These are phyloP conservation scores for Myripristis jacobus DNA, from an alignment of 2,797 vertebrate species.

Conservation along the genomic window DNA sequence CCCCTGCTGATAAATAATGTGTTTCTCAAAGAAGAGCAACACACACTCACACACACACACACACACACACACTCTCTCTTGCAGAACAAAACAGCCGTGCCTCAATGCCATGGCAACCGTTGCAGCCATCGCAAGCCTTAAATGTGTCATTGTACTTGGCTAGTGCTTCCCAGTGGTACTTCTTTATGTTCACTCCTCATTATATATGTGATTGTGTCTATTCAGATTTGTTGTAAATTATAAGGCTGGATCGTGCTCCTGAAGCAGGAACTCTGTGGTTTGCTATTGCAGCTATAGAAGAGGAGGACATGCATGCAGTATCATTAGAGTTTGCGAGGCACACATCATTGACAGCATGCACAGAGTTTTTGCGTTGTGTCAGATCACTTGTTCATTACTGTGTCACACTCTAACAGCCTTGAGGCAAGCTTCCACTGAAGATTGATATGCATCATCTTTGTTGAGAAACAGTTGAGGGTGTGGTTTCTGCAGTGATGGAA, in stretches of 20 bases:
- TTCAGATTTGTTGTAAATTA: background rate
- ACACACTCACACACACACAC: background rate
- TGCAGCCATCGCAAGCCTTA: conserved; percentile 22
- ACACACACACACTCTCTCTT: background rate
- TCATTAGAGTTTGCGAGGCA: background rate
- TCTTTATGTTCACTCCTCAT: conserved; percentile 1
- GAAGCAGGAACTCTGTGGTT: background rate
- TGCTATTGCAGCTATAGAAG: background rate
- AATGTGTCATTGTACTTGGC: conserved; percentile 8
- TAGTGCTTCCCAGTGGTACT: background rate
- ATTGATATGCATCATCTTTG: conserved; percentile 2
- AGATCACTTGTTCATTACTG: background rate
- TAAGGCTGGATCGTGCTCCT: background rate
- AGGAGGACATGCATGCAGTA: background rate
- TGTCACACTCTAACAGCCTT: conserved; percentile 3
- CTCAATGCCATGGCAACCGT: conserved; percentile 39
- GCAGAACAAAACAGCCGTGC: conserved; percentile 27
- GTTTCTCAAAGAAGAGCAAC: background rate
- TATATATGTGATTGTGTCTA: background rate
- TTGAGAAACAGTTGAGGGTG: conserved; percentile 17
- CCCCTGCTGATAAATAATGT: conserved; percentile 68
- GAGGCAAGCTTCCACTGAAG: background rate
- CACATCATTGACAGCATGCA: background rate
- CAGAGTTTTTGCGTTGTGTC: background rate
- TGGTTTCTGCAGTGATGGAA: conserved; percentile 3